Conservation (phyloP, 2,888 invertebrate genomes). For the Polyommatus icarus region DNA sequence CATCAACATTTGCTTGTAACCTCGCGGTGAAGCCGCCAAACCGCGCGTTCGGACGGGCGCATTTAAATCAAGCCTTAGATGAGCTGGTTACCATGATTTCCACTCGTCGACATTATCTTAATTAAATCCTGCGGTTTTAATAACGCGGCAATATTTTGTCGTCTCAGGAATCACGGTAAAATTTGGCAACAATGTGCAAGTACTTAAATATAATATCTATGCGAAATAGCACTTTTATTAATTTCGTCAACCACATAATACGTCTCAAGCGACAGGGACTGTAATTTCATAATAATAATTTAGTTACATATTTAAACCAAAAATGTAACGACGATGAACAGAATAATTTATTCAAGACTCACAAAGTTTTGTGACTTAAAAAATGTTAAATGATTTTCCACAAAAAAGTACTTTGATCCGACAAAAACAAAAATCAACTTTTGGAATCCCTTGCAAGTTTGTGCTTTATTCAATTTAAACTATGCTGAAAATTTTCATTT, state of each 20-base stretch:
- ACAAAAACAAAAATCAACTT: neutral
- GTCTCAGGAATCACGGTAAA: neutral
- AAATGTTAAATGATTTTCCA: neutral
- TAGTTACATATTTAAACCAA: no score
- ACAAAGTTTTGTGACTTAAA: neutral
- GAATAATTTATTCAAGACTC: neutral
- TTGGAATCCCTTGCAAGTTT: neutral
- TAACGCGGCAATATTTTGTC: slow-evolving; percentile 24
- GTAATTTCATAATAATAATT: no score
- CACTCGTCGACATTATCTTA: slow-evolving; percentile 1
- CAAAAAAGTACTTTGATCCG: neutral
- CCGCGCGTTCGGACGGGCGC: no score
- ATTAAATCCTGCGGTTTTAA: slow-evolving; percentile 27
- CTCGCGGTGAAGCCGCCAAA: no score
- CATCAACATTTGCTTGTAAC: no score
- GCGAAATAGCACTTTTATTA: no score
- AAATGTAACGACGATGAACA: neutral
- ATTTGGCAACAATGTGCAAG: neutral
- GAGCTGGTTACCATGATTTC: slow-evolving; percentile 8
- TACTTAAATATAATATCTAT: neutral
- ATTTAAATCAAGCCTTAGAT: no score
- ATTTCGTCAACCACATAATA: no score
- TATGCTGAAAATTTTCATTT: neutral
- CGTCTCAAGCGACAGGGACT: no score
- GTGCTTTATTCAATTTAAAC: neutral